Evolutionary conservation across 2,797 vertebrate genomes (phyloP).

Genomic region (Podargus strigoides): DNA sequence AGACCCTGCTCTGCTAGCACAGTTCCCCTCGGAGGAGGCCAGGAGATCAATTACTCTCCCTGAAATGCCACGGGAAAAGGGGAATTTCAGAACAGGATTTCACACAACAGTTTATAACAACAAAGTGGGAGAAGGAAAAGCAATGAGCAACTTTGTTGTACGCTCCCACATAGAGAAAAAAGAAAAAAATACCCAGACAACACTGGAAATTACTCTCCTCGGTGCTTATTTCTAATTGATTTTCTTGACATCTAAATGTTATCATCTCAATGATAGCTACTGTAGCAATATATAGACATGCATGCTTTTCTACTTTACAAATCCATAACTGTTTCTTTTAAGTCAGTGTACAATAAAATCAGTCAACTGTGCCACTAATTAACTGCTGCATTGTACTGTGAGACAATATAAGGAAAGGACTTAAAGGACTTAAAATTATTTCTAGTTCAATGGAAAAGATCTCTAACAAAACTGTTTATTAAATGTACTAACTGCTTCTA

Average conservation of each 20-base stretch:
- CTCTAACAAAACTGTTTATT: not conserved
- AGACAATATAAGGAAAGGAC: not conserved
- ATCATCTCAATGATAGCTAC: not conserved
- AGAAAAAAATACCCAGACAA: not conserved
- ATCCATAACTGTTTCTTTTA: not conserved
- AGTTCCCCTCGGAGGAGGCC: not conserved
- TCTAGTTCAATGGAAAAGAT: not conserved
- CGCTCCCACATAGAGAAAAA: not conserved
- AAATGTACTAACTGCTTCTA: not conserved
- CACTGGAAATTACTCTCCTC: not conserved
- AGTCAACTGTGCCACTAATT: not conserved
- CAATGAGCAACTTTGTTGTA: not conserved
- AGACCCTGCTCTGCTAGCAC: not conserved
- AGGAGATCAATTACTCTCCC: not conserved
- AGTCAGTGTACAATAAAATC: not conserved
- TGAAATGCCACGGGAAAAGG: not conserved
- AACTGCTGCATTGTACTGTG: not conserved
- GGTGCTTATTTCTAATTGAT: not conserved
- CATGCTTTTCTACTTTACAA: not conserved
- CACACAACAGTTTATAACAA: not conserved
- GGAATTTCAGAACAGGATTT: slow-evolving; percentile 13
- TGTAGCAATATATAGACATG: not conserved
- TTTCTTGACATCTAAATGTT: not conserved
- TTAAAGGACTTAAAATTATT: not conserved
- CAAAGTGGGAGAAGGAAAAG: not conserved